A percentile compares a stretch with the other conserved stretches of the same genome.
Conservation (phyloP, 2,113 vertebrate genomes). For the Corythoichthys haematopterus region DNA sequence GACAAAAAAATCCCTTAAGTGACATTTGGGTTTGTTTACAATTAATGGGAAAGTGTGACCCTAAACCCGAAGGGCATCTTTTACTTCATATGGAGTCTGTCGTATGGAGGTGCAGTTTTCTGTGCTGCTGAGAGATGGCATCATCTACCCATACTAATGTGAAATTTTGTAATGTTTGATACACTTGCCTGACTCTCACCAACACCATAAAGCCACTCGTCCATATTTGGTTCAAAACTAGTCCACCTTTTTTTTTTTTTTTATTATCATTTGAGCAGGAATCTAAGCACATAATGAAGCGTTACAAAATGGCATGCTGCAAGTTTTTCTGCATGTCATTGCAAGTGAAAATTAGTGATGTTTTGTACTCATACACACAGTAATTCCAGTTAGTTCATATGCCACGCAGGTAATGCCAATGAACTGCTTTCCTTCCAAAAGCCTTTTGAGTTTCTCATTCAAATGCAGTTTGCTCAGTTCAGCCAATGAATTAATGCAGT, state of each 20-base stretch:
- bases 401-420: not conserved
- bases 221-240: not conserved
- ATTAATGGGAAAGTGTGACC: not conserved
- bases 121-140: not conserved
- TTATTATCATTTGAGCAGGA: not conserved
- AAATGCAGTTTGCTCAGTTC: not conserved
- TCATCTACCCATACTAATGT: not conserved
- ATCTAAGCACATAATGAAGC: not conserved
- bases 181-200: not conserved
- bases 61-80: not conserved
- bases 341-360: not conserved
- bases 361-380: not conserved
- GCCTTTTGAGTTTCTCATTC: not conserved
- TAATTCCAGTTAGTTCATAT: not conserved
- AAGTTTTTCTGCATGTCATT: not conserved
- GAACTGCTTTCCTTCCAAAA: not conserved
- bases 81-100: not conserved
- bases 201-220: not conserved
- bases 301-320: not conserved
- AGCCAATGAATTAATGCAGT: not conserved
- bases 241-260: not conserved
- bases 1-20: not conserved
- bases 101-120: not conserved
- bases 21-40: not conserved
- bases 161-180: not conserved